Percentiles rank a stretch among this genome's conserved stretches.
These are phyloP conservation scores for Stichodactyla helianthus DNA, from an alignment of 64 coral and sea anemone genomes.

Conservation along the genomic window DNA sequence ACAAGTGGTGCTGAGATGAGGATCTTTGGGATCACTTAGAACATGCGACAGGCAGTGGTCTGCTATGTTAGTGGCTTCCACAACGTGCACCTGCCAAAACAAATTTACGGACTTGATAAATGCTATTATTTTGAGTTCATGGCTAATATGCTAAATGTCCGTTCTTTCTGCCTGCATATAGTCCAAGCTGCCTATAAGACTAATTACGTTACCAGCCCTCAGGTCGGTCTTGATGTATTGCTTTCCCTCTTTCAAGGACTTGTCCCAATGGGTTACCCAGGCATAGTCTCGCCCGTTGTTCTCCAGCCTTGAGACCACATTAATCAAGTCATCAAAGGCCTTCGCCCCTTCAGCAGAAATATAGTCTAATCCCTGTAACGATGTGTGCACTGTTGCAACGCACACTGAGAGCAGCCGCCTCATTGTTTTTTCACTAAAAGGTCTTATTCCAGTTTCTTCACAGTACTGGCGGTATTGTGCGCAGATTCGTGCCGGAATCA, in stretches of 20 bases:
- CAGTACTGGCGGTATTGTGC: slow-evolving; percentile 4
- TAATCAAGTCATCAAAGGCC: slow-evolving; percentile 33
- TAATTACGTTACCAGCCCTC: slow-evolving; percentile 26
- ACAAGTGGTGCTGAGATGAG: neutral
- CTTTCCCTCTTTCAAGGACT: slow-evolving; percentile 34
- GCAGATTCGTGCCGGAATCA: neutral
- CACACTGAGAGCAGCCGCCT: neutral
- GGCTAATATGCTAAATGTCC: neutral
- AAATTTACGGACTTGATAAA: neutral
- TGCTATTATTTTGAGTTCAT: too few relatives aligned
- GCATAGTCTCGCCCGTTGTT: neutral
- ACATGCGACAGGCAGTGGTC: slow-evolving; percentile 43
- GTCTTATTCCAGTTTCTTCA: neutral
- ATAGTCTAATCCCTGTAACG: neutral
- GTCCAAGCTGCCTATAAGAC: neutral
- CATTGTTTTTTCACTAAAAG: slow-evolving; percentile 19
- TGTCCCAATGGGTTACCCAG: slow-evolving; percentile 20
- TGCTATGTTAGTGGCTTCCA: neutral
- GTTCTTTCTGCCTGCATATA: neutral
- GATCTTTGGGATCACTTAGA: slow-evolving; percentile 29
- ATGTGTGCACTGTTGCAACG: neutral
- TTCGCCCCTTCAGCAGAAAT: slow-evolving; percentile 36
- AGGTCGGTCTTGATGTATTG: slow-evolving; percentile 51
- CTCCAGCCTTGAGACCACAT: slow-evolving; percentile 4
- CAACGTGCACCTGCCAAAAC: slow-evolving; percentile 19